These are phyloP conservation scores for Epicampocera succincta DNA, from an alignment of 2,888 invertebrate species.

Conservation along the genomic window DNA sequence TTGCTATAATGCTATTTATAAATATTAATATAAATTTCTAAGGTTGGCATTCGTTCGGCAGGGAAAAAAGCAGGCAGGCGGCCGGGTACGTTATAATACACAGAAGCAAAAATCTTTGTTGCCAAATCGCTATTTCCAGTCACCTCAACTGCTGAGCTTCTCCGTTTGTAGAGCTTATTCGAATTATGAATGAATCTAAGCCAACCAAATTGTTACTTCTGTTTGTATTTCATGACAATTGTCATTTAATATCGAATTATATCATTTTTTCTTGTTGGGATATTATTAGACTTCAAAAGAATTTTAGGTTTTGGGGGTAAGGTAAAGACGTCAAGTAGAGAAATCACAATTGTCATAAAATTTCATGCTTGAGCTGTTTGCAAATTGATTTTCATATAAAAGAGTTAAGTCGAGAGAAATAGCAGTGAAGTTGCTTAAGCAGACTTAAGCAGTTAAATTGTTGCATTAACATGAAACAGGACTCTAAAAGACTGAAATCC, in stretches of 20 bases:
- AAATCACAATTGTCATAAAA: slow-evolving; percentile 70
- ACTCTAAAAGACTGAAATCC: background rate
- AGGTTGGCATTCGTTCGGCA: slow-evolving; percentile 22
- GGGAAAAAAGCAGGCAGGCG: background rate
- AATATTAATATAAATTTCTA: slow-evolving; percentile 11
- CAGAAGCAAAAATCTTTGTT: background rate
- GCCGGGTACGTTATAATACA: background rate
- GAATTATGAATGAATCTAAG: slow-evolving; percentile 54
- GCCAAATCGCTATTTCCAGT: background rate
- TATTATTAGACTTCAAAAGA: slow-evolving; percentile 10
- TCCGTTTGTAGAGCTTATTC: slow-evolving; percentile 16
- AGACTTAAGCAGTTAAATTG: slow-evolving; percentile 55
- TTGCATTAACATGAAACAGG: slow-evolving; percentile 18
- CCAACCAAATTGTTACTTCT: slow-evolving; percentile 35
- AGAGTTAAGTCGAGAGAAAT: slow-evolving; percentile 33
- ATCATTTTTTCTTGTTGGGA: slow-evolving; percentile 5
- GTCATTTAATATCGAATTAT: slow-evolving; percentile 61
- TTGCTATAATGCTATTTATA: slow-evolving; percentile 55
- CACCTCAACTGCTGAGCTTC: background rate
- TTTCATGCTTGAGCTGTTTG: slow-evolving; percentile 71
- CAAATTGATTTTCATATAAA: slow-evolving; percentile 71
- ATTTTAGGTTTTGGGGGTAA: slow-evolving; percentile 13
- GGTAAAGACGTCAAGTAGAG: slow-evolving; percentile 45
- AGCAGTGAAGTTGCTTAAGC: slow-evolving; percentile 56
- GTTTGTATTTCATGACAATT: slow-evolving; percentile 56